Evolutionary conservation across 2,888 invertebrate species (phyloP), one percentile per base, ranked within the genome.

Genomic region (Caenorhabditis drosophilae): DNA sequence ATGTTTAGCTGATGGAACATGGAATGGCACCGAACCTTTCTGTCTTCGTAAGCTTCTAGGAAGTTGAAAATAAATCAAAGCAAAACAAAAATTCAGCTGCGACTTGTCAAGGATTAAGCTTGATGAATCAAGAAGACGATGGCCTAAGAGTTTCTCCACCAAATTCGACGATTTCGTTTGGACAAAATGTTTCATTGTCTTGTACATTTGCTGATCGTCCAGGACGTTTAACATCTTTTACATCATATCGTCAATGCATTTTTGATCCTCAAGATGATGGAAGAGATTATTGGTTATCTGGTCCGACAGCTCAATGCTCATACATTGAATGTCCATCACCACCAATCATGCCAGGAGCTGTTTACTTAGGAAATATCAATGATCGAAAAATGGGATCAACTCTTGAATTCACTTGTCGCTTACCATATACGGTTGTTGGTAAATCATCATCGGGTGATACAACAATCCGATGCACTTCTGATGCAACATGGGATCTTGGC

Each of bases 401-500:
- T 2, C 93, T 95, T 87, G 93, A 91, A 87, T 95, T 95, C 84
- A 93, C 93, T 34, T 96, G 95, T 80, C 85, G 85, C 27, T 92
- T 93, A 70, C 95, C 95, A 0, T 96, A 95, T 84, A 92, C 92
- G 83, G 87, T 93, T 16, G 92, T 92, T 20, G 94, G 94, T 2
- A 92, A 94, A 86, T 92, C 93, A 1, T 90, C 90, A 70, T 90
- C 91, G 77, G 91, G 93, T 75, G 93, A 95, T 80, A 92, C 92
- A 83, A 91, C 92, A 12, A 95, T 97, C 0, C 88, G 78, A 11
- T 96, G 96, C 85, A 90, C 91, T 86, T 90, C 90, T 0, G 93
- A 93, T 81, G 92, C 93, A 2, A 90, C 91, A 64, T 97, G 97
- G 97, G 96, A 96, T 86, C 94, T 96, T 84, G 96, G 96, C 26